Percentiles rank a stretch among this genome's conserved stretches.
phyloP scores from a whole-genome alignment of 2,113 vertebrate genomes.

The Scophthalmus maximus region DNA sequence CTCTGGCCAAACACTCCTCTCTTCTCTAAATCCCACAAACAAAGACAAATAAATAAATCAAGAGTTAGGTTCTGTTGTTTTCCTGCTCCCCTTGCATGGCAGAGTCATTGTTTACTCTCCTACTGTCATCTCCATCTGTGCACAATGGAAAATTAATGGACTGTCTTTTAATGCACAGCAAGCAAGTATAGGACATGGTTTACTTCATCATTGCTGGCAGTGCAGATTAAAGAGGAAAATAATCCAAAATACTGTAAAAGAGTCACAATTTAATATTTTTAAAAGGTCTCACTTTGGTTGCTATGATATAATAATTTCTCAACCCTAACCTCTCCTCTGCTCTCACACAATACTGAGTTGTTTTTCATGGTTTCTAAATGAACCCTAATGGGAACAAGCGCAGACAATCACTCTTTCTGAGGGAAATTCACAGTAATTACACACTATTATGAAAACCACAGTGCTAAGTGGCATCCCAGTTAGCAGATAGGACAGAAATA shows the following conservation, averaged over 20 bases:
- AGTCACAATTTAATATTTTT: constrained; percentile 17
- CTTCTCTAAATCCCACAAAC: constrained; percentile 18
- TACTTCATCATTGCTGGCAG: constrained; percentile 4
- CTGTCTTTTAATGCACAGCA: constrained; percentile 28
- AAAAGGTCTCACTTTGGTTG: constrained; percentile 10
- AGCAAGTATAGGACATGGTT: constrained; percentile 14
- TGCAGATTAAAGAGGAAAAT: constrained; percentile 2
- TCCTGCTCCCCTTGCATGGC: constrained; percentile 7
- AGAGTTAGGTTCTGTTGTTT: neutral
- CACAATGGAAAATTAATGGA: constrained; percentile 26
- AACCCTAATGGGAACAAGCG: constrained; percentile 5
- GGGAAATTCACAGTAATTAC: constrained; percentile 60
- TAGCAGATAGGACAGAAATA: constrained; percentile 22
- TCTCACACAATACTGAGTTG: neutral
- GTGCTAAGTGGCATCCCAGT: constrained; percentile 36
- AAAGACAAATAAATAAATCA: neutral
- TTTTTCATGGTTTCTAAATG: constrained; percentile 20
- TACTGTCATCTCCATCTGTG: constrained; percentile 37
- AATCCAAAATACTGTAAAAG: neutral
- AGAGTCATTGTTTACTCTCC: constrained; percentile 27
- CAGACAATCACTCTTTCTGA: neutral
- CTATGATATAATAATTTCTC: neutral
- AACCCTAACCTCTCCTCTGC: neutral
- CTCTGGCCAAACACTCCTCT: constrained; percentile 15
- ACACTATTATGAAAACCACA: constrained; percentile 30